Evolutionary conservation across 1,140 invertebrate genomes (phyloP).

Genomic region (Drosophila punjabiensis): DNA sequence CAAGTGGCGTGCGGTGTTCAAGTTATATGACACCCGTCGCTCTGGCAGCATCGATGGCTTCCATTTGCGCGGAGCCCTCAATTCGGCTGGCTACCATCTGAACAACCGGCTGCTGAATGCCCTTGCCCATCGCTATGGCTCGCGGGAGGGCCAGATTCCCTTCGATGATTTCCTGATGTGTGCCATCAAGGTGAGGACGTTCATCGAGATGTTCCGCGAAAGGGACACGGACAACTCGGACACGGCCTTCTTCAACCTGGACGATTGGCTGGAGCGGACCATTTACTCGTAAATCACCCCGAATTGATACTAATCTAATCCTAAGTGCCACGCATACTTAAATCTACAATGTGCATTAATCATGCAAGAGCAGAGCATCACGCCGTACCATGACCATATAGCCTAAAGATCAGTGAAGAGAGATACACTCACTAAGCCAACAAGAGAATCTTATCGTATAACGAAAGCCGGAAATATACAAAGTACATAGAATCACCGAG

Average conservation of each 20-base stretch:
- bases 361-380: slow-evolving; percentile 27
- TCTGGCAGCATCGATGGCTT: slow-evolving; percentile 93
- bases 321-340: slow-evolving; percentile 78
- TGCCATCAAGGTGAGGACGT: slow-evolving; percentile 95
- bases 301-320: slow-evolving; percentile 63
- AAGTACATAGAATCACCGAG: slow-evolving; percentile 33
- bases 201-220: slow-evolving; percentile 95
- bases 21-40: slow-evolving; percentile 93
- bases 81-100: slow-evolving; percentile 94
- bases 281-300: slow-evolving; percentile 87
- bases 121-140: slow-evolving; percentile 95
- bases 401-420: slow-evolving; percentile 4
- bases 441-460: slow-evolving; percentile 46
- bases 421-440: slow-evolving; percentile 39
- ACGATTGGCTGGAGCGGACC: slow-evolving; percentile 95
- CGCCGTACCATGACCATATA: slow-evolving; percentile 35
- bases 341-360: slow-evolving; percentile 24
- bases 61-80: slow-evolving; percentile 93
- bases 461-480: slow-evolving; percentile 55
- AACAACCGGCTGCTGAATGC: slow-evolving; percentile 96
- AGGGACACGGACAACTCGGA: slow-evolving; percentile 90
- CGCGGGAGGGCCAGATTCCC: slow-evolving; percentile 92
- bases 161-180: slow-evolving; percentile 99
- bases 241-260: slow-evolving; percentile 92
- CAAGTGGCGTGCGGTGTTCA: slow-evolving; percentile 96